Percentiles rank a stretch among this genome's conserved stretches.
Evolutionary conservation across 2,113 vertebrate genomes (phyloP).

Genomic region (Leucosticte australis): DNA sequence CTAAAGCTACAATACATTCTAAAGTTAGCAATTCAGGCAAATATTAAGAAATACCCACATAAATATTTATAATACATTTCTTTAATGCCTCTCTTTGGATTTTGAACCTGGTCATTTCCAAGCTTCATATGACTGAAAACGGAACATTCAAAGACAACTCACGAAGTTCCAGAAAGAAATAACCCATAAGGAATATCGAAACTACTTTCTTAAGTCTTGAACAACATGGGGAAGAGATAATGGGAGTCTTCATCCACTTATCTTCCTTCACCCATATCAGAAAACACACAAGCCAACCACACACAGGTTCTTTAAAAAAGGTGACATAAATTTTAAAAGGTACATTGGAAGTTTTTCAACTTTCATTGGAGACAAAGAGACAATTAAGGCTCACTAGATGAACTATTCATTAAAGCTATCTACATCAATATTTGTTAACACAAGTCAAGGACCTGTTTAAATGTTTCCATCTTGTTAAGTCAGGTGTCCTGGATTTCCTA

Average conservation of each 20-base stretch:
- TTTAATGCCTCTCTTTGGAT: background rate
- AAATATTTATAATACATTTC: background rate
- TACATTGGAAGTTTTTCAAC: background rate
- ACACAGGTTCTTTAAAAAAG: background rate
- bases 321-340: background rate
- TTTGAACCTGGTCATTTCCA: background rate
- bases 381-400: background rate
- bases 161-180: background rate
- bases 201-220: background rate
- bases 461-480: background rate
- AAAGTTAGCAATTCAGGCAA: background rate
- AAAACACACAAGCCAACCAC: background rate
- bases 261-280: background rate
- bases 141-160: background rate
- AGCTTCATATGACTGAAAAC: background rate
- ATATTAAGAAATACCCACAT: background rate
- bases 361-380: background rate
- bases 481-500: background rate
- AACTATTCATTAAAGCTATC: background rate
- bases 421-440: background rate
- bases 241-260: background rate
- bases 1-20: background rate
- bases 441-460: background rate
- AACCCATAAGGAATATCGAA: background rate
- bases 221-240: background rate